phyloP scores from a whole-genome alignment of 2,113 vertebrate species.

The Podarcis cretensis region DNA sequence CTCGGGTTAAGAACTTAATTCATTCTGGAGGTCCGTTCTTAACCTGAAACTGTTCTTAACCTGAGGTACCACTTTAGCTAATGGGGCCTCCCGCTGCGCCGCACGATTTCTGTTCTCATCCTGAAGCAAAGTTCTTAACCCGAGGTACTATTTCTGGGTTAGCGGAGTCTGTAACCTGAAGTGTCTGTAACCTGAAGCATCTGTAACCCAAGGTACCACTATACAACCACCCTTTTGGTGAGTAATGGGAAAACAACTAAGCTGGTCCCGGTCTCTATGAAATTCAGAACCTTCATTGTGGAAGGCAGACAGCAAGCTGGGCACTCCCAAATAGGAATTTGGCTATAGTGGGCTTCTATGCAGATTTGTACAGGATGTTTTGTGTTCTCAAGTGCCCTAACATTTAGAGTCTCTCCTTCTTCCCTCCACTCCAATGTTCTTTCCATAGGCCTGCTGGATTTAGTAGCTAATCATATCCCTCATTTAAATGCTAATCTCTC shows the following conservation, averaged over 20 bases:
- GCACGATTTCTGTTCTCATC: no score
- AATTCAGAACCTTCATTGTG: not conserved
- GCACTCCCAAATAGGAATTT: not conserved
- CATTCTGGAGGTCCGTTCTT: no score
- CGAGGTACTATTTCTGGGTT: no score
- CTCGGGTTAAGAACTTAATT: no score
- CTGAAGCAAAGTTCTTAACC: no score
- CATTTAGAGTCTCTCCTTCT: not conserved
- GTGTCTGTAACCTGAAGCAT: no score
- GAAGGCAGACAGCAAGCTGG: not conserved
- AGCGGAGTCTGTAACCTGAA: no score
- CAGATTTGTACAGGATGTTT: not conserved
- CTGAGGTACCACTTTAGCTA: no score
- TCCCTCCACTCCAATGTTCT: not conserved
- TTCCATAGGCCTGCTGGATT: slow-evolving; percentile 8
- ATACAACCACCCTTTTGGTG: not conserved
- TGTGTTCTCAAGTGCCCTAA: not conserved
- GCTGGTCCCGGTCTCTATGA: not conserved
- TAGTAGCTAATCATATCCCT: slow-evolving; percentile 24
- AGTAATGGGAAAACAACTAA: not conserved
- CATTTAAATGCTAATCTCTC: slow-evolving; percentile 47
- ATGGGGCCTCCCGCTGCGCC: no score
- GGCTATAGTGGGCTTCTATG: not conserved
- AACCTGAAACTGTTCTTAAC: no score
- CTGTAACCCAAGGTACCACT: no score